phyloP scores from a whole-genome alignment of 2,888 invertebrate genomes.

The Sminthurinus aureus region DNA sequence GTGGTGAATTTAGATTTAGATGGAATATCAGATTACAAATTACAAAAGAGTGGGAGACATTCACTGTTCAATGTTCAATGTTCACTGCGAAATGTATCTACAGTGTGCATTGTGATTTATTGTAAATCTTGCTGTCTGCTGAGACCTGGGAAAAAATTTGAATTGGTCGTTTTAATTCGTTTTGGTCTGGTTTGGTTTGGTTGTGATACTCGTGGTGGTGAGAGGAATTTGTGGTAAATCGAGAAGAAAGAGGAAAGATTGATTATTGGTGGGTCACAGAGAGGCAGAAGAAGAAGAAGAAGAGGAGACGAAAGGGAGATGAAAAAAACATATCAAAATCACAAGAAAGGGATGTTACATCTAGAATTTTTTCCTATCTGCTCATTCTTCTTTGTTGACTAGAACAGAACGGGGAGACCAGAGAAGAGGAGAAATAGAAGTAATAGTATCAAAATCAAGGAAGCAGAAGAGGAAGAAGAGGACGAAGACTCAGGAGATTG shows the following conservation, averaged over 20 bases:
- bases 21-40: too few species aligned
- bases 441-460: too few species aligned
- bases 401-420: too few species aligned
- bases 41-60: too few species aligned
- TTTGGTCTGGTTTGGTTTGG: background rate
- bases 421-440: background rate
- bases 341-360: too few species aligned
- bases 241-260: constrained; percentile 33
- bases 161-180: constrained; percentile 17
- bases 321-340: background rate
- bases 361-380: too few species aligned
- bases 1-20: too few species aligned
- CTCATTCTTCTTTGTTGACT: too few species aligned
- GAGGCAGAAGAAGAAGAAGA: background rate
- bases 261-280: constrained; percentile 33
- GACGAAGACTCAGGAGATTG: background rate
- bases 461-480: background rate
- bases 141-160: constrained; percentile 17
- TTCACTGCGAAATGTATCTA: too few species aligned
- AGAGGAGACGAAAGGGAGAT: background rate
- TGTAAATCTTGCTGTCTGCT: background rate
- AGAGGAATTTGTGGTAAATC: constrained; percentile 32
- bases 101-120: too few species aligned
- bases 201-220: background rate
- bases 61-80: too few species aligned